Evolutionary conservation across 2,888 invertebrate species (phyloP), one percentile per base, ranked within the genome.

Genomic region (Taphrorychus bicolor): DNA sequence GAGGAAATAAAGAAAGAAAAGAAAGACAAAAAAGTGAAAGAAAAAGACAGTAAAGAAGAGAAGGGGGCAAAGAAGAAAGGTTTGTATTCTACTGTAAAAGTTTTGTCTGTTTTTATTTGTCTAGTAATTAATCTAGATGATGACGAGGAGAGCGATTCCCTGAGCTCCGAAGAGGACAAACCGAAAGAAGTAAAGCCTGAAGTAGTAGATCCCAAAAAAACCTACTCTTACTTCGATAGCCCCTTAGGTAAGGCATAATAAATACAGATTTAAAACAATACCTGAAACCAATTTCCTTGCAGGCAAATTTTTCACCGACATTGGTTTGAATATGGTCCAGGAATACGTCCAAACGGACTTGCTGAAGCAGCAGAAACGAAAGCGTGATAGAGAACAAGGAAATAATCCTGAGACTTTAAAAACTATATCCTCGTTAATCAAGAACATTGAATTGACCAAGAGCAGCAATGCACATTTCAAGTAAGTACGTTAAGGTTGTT

Each of bases 301-400:
- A 66, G 66, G 68, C 23, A 70, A 70, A 42, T 92, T 97, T 77
- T 92, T 97, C 77, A 91, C 93, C 82, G 93, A 94, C 78, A 93
- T 97, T 74, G 97, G 97, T 23, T 87, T 93, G 65, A 94, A 93
- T 80, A 86, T 95, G 71, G 96, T 71, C 2, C 94, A 95, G 81
- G 96, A 97, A 80, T 92, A 90, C 81, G 97, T 97, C 17, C 97
- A 97, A 84, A 89, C 90, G n/a, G 97, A 97, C 84, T 84, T 97
- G 65, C 84, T 97, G 61, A 90, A 92, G 73, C 91, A 94, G 77
- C 95, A 96, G 80, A 92, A 92, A 79, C 87, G 93, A 52, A 95
- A 95, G 80, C 88, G 91, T 17, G 90, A 91, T 73, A 88, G 89
- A 72, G 90, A 89, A 82, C 85, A 87, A 57, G 87, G 89, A 64